Conservation (phyloP, 2,113 vertebrate genomes). For the Neomonachus schauinslandi region DNA sequence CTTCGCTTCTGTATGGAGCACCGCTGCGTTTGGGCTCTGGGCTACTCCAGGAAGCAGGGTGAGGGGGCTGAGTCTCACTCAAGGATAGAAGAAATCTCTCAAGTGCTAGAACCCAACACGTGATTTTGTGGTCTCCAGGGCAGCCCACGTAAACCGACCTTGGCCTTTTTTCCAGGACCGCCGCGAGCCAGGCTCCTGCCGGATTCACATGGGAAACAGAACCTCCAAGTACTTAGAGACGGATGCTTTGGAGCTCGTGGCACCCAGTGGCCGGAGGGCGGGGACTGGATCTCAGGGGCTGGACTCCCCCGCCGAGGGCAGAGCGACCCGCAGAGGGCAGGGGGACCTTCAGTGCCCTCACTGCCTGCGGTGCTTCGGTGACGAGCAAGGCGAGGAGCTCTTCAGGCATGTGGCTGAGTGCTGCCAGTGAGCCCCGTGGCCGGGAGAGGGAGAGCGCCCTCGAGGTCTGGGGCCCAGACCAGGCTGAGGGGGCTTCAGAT, state of each 20-base stretch:
- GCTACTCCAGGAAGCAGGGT: neutral
- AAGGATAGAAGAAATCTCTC: accelerated
- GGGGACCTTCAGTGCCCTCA: constrained; percentile 93
- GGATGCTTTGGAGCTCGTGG: neutral
- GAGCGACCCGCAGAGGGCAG: constrained; percentile 73
- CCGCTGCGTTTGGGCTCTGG: neutral
- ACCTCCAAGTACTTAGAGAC: constrained; percentile 74
- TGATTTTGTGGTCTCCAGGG: neutral
- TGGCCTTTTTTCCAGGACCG: constrained; percentile 83
- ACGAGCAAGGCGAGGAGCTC: constrained; percentile 89
- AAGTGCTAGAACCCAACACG: neutral
- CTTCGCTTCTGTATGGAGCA: accelerated
- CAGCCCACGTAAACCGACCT: neutral
- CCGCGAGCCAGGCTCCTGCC: constrained; percentile 83
- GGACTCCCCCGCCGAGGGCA: constrained; percentile 55
- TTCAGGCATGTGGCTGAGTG: constrained; percentile 93
- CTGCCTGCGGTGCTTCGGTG: constrained; percentile 88
- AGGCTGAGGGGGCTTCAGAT: accelerated
- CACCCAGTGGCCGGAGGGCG: constrained; percentile 62
- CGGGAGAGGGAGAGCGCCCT: neutral
- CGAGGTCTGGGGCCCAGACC: neutral
- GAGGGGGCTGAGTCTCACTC: neutral
- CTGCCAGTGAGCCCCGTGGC: constrained; percentile 81
- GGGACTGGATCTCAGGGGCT: constrained; percentile 48
- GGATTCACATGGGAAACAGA: constrained; percentile 83